Evolutionary conservation across 2,113 vertebrate species (phyloP), one percentile per base, ranked within the genome.

Genomic region (Isichthys henryi): DNA sequence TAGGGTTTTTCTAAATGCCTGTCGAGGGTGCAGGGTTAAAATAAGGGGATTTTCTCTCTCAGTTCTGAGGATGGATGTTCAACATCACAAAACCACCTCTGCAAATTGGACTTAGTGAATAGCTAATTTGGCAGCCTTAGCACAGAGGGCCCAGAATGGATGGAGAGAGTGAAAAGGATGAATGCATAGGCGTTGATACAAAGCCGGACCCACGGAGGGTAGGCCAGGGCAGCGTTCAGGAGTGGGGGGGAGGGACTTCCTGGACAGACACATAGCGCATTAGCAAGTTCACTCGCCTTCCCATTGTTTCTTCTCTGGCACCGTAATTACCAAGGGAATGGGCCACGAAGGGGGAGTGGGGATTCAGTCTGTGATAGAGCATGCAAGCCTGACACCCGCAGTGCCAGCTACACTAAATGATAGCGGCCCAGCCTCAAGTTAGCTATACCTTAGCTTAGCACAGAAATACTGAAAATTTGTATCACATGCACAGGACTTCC

Each of bases 121-220:
- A 86, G 89, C 82, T 90, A 90, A 88, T 91, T 90, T 86, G 80
- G 80, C 82, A 77, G 80, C 46, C 86, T 88, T 58, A 27, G 88
- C 90, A 92, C 80, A 91, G 31, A 87, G 91, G 90, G 94, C 93
- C 93, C 93, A 93, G 93, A 91, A 93, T 91, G 89, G 56, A 90
- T 89, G 91, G 80, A 80, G 88, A 50, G 88, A 35, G 90, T 88
- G 56, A 89, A 85, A 82, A 49, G 84, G 74, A 89, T 89, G 88
- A 90, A 89, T 66, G 88, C 90, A 89, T 48, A 86, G 84, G 80
- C 66, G 46, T 15, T 35, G 77, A 90, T 85, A 90, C 82, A 90
- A 90, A 88, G 58, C 43, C 88, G 35, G 80, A 56, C 66, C 77
- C 58, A 35, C n/a, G 7, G 82, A 89, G 80, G 56, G 82, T 74